These are phyloP conservation scores for Ptilorrhoa leucosticta DNA, from an alignment of 2,113 vertebrate genomes.

Conservation along the genomic window DNA sequence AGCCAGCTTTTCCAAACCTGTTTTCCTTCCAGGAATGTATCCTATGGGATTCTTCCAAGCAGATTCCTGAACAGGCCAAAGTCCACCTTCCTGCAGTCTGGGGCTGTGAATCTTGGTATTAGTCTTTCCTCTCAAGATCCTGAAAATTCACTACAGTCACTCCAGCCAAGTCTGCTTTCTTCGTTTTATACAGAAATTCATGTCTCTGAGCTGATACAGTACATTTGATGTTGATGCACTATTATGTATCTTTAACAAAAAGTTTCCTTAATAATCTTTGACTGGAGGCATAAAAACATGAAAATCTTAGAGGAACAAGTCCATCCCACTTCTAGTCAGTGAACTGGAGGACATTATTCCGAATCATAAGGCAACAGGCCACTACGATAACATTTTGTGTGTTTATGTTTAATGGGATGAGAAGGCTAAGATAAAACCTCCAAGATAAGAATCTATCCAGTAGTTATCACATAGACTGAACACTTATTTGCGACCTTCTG, in stretches of 20 bases:
- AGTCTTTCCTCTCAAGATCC: background rate
- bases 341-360: background rate
- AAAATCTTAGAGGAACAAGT: background rate
- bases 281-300: background rate
- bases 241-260: background rate
- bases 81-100: background rate
- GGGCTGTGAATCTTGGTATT: background rate
- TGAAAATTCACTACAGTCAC: background rate
- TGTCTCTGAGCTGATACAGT: background rate
- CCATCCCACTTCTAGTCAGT: background rate
- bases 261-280: background rate
- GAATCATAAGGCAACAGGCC: background rate
- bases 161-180: background rate
- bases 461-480: background rate
- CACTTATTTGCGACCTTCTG: background rate
- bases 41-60: background rate
- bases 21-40: background rate
- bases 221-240: background rate
- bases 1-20: background rate
- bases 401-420: background rate
- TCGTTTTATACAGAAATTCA: background rate
- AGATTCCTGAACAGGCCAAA: background rate
- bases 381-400: background rate
- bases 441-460: background rate
- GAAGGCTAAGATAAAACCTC: background rate